Conservation (phyloP, 1,140 invertebrate species). For the Trichonephila inaurata region DNA sequence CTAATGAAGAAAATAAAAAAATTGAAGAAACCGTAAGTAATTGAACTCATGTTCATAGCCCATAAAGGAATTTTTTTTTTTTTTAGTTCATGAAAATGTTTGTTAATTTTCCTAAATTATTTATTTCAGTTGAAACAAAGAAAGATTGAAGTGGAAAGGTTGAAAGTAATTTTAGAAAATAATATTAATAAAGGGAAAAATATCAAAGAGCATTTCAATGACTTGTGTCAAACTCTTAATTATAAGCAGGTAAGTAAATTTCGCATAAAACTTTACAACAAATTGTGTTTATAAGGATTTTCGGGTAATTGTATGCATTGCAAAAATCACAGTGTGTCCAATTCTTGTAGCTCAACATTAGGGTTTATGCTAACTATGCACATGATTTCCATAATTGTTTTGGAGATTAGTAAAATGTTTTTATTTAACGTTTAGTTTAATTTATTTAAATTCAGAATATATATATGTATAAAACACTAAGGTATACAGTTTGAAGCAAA, state of each 20-base stretch:
- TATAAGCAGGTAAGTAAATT: slow-evolving; percentile 56
- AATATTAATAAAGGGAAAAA: slow-evolving; percentile 59
- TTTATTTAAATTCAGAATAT: no score
- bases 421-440: no score
- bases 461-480: no score
- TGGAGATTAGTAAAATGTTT: no score
- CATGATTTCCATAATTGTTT: no score
- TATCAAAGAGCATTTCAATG: slow-evolving; percentile 51
- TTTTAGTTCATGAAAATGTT: not conserved
- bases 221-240: slow-evolving; percentile 61
- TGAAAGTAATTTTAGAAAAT: slow-evolving; percentile 63
- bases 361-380: no score
- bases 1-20: slow-evolving; percentile 71
- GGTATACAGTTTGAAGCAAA: no score
- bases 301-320: no score
- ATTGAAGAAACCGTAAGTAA: slow-evolving; percentile 47
- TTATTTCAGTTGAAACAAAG: slow-evolving; percentile 52
- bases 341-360: no score
- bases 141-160: slow-evolving; percentile 61
- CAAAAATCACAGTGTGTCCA: no score
- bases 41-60: not conserved
- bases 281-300: not conserved
- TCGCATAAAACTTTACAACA: not conserved
- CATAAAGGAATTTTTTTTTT: not conserved
- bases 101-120: no score